These are phyloP conservation scores for Ectemnius continuus DNA, from an alignment of 2,888 invertebrate species.

Conservation along the genomic window DNA sequence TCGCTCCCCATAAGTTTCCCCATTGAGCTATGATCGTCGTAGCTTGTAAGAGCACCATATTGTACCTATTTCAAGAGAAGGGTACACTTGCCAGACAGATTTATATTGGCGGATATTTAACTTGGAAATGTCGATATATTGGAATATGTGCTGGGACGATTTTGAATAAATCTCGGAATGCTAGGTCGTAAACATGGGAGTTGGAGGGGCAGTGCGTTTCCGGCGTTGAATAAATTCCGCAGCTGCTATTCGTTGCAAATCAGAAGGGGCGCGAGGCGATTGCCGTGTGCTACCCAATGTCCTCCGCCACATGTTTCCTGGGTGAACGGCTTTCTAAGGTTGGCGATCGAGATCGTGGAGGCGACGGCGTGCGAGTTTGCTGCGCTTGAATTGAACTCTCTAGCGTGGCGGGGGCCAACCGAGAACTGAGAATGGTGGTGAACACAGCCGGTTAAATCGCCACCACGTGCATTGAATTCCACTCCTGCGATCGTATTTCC, in stretches of 20 bases:
- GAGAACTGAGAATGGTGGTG: slow-evolving; percentile 18
- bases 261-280: slow-evolving; percentile 26
- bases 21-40: too few relatives aligned
- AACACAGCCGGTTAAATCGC: slow-evolving; percentile 24
- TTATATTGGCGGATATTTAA: too few relatives aligned
- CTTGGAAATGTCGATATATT: slow-evolving; percentile 7
- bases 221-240: slow-evolving; percentile 33
- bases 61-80: too few relatives aligned
- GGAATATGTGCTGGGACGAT: not conserved
- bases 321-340: not conserved
- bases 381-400: not conserved
- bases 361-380: not conserved
- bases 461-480: slow-evolving; percentile 43
- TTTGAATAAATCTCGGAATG: slow-evolving; percentile 19
- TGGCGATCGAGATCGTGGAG: too few relatives aligned
- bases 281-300: slow-evolving; percentile 13
- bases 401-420: not conserved
- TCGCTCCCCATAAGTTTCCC: too few relatives aligned
- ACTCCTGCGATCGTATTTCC: slow-evolving; percentile 13
- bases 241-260: slow-evolving; percentile 28
- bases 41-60: too few relatives aligned
- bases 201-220: not conserved
- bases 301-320: slow-evolving; percentile 33
- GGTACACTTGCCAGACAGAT: too few relatives aligned
- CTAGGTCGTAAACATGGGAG: slow-evolving; percentile 16